A percentile compares a stretch with the other conserved stretches of the same genome.
phyloP scores from a whole-genome alignment of 2,113 vertebrate species.

The Labrus mixtus region DNA sequence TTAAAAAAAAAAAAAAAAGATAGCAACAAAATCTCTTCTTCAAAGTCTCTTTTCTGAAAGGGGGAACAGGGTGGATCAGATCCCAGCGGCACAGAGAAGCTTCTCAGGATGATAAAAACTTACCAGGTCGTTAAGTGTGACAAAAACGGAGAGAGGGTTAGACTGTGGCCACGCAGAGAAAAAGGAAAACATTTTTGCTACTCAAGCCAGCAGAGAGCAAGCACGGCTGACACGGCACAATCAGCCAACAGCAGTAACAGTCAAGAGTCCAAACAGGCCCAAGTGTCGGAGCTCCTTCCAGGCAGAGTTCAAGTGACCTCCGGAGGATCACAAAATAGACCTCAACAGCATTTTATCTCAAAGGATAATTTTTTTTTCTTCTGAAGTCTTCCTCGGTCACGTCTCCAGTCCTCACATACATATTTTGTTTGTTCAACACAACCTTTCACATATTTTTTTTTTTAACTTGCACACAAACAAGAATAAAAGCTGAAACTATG shows the following conservation, averaged over 20 bases:
- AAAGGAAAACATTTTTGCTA: constrained; percentile 66
- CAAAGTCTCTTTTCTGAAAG: constrained; percentile 7
- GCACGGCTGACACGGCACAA: constrained; percentile 41
- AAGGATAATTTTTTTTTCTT: neutral
- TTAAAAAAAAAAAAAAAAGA: neutral
- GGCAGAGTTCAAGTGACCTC: constrained; percentile 22
- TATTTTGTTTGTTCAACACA: constrained; percentile 18
- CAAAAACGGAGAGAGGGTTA: constrained; percentile 23
- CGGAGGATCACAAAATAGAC: constrained; percentile 24
- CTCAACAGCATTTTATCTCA: constrained; percentile 9
- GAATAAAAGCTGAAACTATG: constrained; percentile 43
- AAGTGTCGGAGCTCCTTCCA: neutral
- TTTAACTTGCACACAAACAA: constrained; percentile 50
- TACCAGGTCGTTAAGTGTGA: constrained; percentile 13
- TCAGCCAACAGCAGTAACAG: constrained; percentile 64
- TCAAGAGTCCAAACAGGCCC: constrained; percentile 40
- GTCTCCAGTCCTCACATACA: neutral
- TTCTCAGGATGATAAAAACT: constrained; percentile 28
- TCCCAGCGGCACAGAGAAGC: constrained; percentile 41
- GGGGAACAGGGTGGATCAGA: neutral
- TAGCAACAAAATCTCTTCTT: constrained; percentile 25
- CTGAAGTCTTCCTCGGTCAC: neutral
- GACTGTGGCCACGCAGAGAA: constrained; percentile 5
- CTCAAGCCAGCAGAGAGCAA: constrained; percentile 83
- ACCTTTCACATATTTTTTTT: constrained; percentile 10